phyloP scores from a whole-genome alignment of 1,140 invertebrate genomes.

The Octopus bimaculoides region DNA sequence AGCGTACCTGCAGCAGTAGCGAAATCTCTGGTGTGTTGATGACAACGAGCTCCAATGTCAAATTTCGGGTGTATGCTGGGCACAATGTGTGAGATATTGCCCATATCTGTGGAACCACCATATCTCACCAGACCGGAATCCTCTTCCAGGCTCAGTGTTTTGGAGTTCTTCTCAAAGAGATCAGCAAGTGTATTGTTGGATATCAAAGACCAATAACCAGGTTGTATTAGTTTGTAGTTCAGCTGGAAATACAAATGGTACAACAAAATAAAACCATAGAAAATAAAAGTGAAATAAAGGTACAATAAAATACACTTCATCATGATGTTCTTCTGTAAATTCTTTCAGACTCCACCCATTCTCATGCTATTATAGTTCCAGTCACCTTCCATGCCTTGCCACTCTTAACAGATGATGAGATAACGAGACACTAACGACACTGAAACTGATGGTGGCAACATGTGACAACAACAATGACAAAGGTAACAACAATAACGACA shows the following conservation, averaged over 20 bases:
- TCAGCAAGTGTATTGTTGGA: slow-evolving; percentile 32
- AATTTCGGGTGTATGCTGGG: slow-evolving; percentile 54
- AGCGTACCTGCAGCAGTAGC: slow-evolving; percentile 37
- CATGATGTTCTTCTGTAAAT: too few species aligned
- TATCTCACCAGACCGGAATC: not conserved
- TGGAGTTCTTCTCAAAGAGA: slow-evolving; percentile 31
- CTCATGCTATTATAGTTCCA: too few species aligned
- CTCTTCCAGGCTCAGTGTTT: slow-evolving; percentile 20
- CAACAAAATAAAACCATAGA: too few species aligned
- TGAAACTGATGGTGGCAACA: too few species aligned
- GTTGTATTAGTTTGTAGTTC: slow-evolving; percentile 17
- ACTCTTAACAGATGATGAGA: too few species aligned
- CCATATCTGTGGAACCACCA: slow-evolving; percentile 47
- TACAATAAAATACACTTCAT: too few species aligned
- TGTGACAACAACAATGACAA: too few species aligned
- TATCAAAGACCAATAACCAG: slow-evolving; percentile 28
- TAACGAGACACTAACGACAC: too few species aligned
- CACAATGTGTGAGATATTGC: slow-evolving; percentile 53
- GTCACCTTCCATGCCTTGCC: too few species aligned
- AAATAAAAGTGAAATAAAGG: too few species aligned
- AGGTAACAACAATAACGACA: too few species aligned
- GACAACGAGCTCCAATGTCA: slow-evolving; percentile 35
- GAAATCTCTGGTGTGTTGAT: slow-evolving; percentile 50
- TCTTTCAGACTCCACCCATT: too few species aligned
- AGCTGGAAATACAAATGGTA: slow-evolving; percentile 14